These are phyloP conservation scores for Syngnathoides biaculeatus DNA, from an alignment of 2,113 vertebrate genomes.

Conservation along the genomic window DNA sequence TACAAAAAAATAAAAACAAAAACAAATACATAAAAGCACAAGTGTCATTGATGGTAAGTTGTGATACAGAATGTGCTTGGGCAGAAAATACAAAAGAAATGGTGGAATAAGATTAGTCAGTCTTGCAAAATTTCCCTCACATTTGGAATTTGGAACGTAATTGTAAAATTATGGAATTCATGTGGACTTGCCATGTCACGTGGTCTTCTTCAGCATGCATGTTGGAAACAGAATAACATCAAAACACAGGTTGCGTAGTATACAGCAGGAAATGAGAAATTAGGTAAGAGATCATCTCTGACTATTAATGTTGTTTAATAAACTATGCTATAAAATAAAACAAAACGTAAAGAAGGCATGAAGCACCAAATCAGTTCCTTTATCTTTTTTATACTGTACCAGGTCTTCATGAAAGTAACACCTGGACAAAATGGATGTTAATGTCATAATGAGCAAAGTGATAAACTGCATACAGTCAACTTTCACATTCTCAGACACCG, in stretches of 20 bases:
- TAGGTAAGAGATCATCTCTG: not conserved
- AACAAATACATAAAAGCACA: constrained; percentile 1
- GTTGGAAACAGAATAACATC: not conserved
- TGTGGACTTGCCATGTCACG: not conserved
- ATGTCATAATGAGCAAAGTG: too few species aligned
- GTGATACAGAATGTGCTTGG: constrained; percentile 7
- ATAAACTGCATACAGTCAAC: too few species aligned
- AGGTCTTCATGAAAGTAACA: too few species aligned
- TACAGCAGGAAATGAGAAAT: not conserved
- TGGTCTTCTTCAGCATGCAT: constrained; percentile 3
- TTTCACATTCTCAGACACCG: too few species aligned
- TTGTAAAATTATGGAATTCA: not conserved
- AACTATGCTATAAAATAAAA: not conserved
- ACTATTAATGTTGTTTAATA: not conserved
- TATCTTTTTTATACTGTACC: too few species aligned
- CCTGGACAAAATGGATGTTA: too few species aligned
- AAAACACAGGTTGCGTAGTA: not conserved
- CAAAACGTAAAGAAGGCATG: not conserved
- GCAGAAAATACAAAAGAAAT: not conserved
- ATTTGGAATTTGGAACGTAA: not conserved
- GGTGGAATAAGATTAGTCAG: not conserved
- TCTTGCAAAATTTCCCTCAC: not conserved
- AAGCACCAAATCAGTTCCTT: not conserved
- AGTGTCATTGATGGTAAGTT: not conserved
- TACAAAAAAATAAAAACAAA: constrained; percentile 4